These are phyloP conservation scores for Enteromius unitaeniatus DNA, from an alignment of 2,797 vertebrate genomes.

Conservation along the genomic window DNA sequence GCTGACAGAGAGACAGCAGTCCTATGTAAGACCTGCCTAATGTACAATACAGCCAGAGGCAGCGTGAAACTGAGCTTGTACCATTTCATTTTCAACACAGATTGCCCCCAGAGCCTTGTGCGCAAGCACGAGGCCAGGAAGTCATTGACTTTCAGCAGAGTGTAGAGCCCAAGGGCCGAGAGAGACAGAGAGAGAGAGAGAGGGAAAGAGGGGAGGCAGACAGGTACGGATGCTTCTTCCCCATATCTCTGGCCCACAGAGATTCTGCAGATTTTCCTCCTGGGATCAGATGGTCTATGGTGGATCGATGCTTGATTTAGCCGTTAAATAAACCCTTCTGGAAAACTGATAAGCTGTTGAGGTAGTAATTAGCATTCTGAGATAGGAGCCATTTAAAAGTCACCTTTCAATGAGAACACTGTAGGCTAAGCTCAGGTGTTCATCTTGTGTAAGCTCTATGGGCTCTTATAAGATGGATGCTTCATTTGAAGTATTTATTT, in stretches of 20 bases:
- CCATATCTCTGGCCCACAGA: constrained; percentile 47
- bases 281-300: constrained; percentile 42
- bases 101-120: constrained; percentile 23
- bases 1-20: constrained; percentile 57
- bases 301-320: constrained; percentile 59
- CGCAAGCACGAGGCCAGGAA: constrained; percentile 30
- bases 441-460: not conserved
- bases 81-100: constrained; percentile 37
- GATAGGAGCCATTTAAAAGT: constrained; percentile 53
- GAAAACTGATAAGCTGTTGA: constrained; percentile 34
- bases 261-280: constrained; percentile 42
- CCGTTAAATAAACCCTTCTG: constrained; percentile 43
- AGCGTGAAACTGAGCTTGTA: constrained; percentile 26
- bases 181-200: constrained; percentile 59
- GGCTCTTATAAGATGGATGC: not conserved
- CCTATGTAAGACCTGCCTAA: constrained; percentile 51
- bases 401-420: constrained; percentile 56
- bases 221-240: constrained; percentile 28
- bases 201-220: constrained; percentile 7
- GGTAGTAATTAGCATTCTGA: constrained; percentile 58
- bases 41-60: constrained; percentile 61
- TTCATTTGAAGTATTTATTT: not conserved
- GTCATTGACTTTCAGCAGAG: constrained; percentile 65
- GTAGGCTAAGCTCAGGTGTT: constrained; percentile 13
- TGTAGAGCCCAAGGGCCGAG: constrained; percentile 64